These are phyloP conservation scores for Phrixothrix hirtus DNA, from an alignment of 2,888 invertebrate species.

Conservation along the genomic window DNA sequence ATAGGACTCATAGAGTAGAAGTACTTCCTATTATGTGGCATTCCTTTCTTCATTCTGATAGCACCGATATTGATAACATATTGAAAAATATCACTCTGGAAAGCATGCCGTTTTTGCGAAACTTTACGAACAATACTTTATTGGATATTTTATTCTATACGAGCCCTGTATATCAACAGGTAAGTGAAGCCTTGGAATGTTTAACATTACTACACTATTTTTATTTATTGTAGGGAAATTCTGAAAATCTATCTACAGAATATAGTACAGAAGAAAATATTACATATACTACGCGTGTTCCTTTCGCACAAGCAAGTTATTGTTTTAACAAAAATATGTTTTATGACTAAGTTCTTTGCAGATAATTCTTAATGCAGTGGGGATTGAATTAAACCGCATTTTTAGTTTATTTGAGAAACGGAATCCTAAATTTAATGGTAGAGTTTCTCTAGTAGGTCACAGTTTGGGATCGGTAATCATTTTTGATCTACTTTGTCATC, in stretches of 20 bases:
- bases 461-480: slow-evolving; percentile 91
- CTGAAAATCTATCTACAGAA: no score
- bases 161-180: slow-evolving; percentile 86
- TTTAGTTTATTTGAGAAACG: slow-evolving; percentile 74
- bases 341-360: slow-evolving; percentile 52
- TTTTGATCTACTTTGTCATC: slow-evolving; percentile 91
- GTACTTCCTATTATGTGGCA: slow-evolving; percentile 96
- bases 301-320: slow-evolving; percentile 5
- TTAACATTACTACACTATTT: no score
- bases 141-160: slow-evolving; percentile 94
- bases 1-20: slow-evolving; percentile 83
- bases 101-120: slow-evolving; percentile 85
- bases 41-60: slow-evolving; percentile 81
- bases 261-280: background rate
- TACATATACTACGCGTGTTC: background rate
- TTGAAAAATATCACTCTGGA: slow-evolving; percentile 85
- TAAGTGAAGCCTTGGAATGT: slow-evolving; percentile 41
- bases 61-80: slow-evolving; percentile 84
- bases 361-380: slow-evolving; percentile 88
- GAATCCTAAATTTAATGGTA: slow-evolving; percentile 83
- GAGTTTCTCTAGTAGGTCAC: slow-evolving; percentile 88
- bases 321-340: background rate
- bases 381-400: slow-evolving; percentile 82
- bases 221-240: no score
- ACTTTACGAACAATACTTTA: slow-evolving; percentile 93